phyloP scores from a whole-genome alignment of 2,797 vertebrate genomes.

The Ceryle rudis region DNA sequence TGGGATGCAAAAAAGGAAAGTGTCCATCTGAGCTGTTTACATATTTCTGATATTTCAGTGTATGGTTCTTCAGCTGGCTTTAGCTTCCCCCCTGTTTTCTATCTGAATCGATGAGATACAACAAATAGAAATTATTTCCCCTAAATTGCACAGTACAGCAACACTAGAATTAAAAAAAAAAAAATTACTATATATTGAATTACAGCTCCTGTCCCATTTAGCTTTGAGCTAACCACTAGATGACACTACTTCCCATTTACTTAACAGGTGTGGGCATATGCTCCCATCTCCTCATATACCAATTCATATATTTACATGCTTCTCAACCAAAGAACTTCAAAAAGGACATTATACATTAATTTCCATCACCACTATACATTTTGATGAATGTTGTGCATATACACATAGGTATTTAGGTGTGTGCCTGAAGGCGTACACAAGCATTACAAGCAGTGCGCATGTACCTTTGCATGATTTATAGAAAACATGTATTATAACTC shows the following conservation, averaged over 20 bases:
- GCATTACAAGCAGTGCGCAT: accelerated
- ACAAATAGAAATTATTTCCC: background rate
- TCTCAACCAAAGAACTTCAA: background rate
- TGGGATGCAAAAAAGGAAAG: background rate
- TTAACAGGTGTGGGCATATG: background rate
- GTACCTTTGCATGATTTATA: background rate
- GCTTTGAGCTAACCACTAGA: slow-evolving; percentile 58
- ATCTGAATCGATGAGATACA: background rate
- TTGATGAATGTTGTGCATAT: background rate
- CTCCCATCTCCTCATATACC: background rate
- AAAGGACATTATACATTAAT: background rate
- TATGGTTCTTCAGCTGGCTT: background rate
- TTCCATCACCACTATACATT: background rate
- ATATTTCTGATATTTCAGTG: background rate
- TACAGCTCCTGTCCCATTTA: background rate
- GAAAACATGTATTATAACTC: background rate
- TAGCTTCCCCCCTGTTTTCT: background rate
- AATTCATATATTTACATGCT: background rate
- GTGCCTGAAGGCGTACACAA: background rate
- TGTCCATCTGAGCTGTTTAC: background rate
- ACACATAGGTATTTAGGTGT: background rate
- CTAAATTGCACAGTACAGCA: background rate
- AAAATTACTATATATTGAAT: background rate
- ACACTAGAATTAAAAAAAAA: background rate
- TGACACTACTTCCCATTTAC: slow-evolving; percentile 64